phyloP scores from a whole-genome alignment of 2,888 invertebrate genomes.

The Pheosia gnoma region DNA sequence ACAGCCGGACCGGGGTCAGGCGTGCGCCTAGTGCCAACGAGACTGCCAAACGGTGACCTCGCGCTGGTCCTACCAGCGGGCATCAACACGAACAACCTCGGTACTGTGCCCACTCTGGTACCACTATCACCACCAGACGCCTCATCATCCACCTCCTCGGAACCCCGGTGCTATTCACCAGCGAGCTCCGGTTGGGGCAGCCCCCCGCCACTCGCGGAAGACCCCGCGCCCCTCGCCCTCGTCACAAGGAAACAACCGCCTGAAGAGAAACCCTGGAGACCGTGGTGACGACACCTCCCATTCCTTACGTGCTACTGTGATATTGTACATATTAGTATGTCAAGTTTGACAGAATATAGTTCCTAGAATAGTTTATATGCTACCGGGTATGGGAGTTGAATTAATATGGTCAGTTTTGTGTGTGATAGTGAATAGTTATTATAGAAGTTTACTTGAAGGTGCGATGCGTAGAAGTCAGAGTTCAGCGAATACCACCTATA shows the following conservation, averaged over 20 bases:
- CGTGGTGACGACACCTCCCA: conserved; percentile 85
- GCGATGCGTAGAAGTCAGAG: not conserved
- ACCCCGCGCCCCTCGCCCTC: conserved; percentile 86
- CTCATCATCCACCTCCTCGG: conserved; percentile 88
- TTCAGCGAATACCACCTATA: not conserved
- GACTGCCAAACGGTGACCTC: conserved; percentile 92
- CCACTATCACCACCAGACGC: conserved; percentile 90
- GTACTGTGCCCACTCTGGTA: conserved; percentile 87
- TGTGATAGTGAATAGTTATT: conserved; percentile 31
- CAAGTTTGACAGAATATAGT: conserved; percentile 55
- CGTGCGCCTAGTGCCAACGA: conserved; percentile 91
- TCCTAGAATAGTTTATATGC: conserved; percentile 49
- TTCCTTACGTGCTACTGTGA: conserved; percentile 54
- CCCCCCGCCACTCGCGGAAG: conserved; percentile 69
- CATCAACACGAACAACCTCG: conserved; percentile 76
- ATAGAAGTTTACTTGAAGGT: conserved; percentile 7
- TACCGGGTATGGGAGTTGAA: conserved; percentile 30
- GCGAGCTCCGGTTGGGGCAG: conserved; percentile 81
- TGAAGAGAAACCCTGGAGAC: conserved; percentile 92
- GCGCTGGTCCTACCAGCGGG: conserved; percentile 91
- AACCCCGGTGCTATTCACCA: conserved; percentile 84
- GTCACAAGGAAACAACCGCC: conserved; percentile 87
- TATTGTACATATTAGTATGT: conserved; percentile 46
- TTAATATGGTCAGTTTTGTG: conserved; percentile 53
- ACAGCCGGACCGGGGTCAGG: conserved; percentile 87